Conservation (phyloP, 2,888 invertebrate species). For the Colletes collaris region DNA sequence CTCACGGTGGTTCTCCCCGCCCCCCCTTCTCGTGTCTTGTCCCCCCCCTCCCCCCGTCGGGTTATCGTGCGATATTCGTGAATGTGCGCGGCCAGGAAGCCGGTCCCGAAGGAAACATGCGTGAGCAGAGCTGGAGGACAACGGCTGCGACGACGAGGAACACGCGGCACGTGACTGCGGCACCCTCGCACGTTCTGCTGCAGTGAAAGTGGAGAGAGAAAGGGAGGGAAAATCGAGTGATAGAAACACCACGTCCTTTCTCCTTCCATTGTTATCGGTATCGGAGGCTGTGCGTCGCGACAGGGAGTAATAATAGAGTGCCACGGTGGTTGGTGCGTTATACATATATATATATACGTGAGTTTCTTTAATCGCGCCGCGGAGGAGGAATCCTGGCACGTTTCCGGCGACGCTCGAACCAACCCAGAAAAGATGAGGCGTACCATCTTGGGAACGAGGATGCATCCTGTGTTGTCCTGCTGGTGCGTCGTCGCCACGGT, state of each 20-base stretch:
- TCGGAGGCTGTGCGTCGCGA: conserved; percentile 32
- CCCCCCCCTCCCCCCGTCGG: neutral
- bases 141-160: conserved; percentile 59
- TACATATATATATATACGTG: conserved; percentile 18
- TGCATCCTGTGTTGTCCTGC: conserved; percentile 75
- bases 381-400: conserved; percentile 65
- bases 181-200: conserved; percentile 60
- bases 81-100: conserved; percentile 64
- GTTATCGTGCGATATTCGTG: conserved; percentile 38
- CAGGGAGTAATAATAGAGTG: conserved; percentile 33
- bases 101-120: conserved; percentile 64
- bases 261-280: conserved; percentile 31
- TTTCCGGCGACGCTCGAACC: conserved; percentile 43
- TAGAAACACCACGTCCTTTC: conserved; percentile 54
- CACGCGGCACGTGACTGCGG: conserved; percentile 67
- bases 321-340: conserved; percentile 57
- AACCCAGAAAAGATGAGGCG: conserved; percentile 68
- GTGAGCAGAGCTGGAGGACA: conserved; percentile 62
- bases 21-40: neutral
- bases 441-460: conserved; percentile 56
- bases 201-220: conserved; percentile 61
- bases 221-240: conserved; percentile 57
- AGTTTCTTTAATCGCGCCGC: conserved; percentile 34
- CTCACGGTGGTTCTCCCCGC: neutral
- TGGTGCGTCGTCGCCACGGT: conserved; percentile 84